A percentile compares a stretch with the other conserved stretches of the same genome.
Evolutionary conservation across 2,113 vertebrate species (phyloP).

Genomic region (Deroptyus accipitrinus): DNA sequence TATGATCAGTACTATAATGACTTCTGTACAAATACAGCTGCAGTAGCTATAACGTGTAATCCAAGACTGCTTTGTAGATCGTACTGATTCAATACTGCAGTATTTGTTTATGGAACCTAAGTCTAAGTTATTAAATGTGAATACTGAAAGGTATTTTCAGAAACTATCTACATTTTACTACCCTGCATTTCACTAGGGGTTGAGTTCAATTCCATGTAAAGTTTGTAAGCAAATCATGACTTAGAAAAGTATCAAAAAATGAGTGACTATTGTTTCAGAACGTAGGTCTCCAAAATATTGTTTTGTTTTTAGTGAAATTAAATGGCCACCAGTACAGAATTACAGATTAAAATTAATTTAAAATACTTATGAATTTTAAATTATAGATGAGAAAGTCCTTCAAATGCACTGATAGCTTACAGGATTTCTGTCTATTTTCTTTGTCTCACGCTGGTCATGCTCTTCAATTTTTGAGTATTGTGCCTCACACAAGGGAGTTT

Average conservation of each 20-base stretch:
- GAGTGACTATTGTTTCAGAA: not conserved
- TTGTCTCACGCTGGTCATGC: not conserved
- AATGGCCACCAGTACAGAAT: not conserved
- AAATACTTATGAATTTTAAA: not conserved
- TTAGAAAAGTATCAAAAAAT: not conserved
- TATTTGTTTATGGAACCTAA: not conserved
- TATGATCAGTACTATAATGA: not conserved
- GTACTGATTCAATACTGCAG: not conserved
- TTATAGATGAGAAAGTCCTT: not conserved
- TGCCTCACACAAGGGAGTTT: not conserved
- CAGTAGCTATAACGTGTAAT: not conserved
- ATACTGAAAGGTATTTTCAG: not conserved
- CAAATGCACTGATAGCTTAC: not conserved
- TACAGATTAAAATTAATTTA: not conserved
- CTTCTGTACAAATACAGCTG: not conserved
- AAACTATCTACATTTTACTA: not conserved
- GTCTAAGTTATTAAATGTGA: not conserved
- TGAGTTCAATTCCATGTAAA: not conserved
- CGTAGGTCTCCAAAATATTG: fast-evolving
- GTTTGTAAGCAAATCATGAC: not conserved
- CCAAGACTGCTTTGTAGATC: not conserved
- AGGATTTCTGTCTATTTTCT: not conserved
- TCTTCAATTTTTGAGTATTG: not conserved
- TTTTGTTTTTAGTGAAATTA: not conserved
- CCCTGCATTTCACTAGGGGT: not conserved